Conservation (phyloP, 1,140 invertebrate genomes). For the Drosophila equinoxialis region DNA sequence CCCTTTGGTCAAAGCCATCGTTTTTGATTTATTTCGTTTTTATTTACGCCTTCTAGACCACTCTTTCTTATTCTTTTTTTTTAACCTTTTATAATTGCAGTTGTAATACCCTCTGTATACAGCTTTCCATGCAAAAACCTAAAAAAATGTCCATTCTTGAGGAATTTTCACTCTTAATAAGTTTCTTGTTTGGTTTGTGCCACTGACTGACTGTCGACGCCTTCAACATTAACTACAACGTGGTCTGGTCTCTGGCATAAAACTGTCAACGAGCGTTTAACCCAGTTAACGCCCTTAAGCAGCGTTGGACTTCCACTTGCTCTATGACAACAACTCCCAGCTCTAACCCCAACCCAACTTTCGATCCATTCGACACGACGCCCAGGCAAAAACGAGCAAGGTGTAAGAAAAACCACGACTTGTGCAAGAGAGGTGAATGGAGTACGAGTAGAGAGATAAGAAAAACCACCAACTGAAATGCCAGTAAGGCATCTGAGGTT, state of each 20-base stretch:
- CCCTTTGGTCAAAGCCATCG: constrained; percentile 48
- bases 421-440: neutral
- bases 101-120: neutral
- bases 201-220: constrained; percentile 71
- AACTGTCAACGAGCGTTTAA: constrained; percentile 78
- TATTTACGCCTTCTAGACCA: constrained; percentile 44
- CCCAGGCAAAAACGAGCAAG: constrained; percentile 55
- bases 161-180: constrained; percentile 80
- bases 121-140: constrained; percentile 60
- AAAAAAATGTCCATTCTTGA: constrained; percentile 57
- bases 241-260: constrained; percentile 55
- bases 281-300: constrained; percentile 76
- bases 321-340: constrained; percentile 10
- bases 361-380: constrained; percentile 60
- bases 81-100: constrained; percentile 53
- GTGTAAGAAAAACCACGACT: constrained; percentile 68
- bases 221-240: constrained; percentile 42
- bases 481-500: constrained; percentile 36
- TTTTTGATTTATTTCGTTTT: constrained; percentile 66
- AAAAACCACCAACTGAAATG: constrained; percentile 47
- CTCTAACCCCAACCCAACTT: constrained; percentile 27
- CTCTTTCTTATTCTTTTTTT: constrained; percentile 15
- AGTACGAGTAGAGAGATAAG: constrained; percentile 32
- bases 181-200: constrained; percentile 75
- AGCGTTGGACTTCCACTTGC: constrained; percentile 36